Conservation (phyloP, 2,888 invertebrate genomes). For the Ormyrus thymus region DNA sequence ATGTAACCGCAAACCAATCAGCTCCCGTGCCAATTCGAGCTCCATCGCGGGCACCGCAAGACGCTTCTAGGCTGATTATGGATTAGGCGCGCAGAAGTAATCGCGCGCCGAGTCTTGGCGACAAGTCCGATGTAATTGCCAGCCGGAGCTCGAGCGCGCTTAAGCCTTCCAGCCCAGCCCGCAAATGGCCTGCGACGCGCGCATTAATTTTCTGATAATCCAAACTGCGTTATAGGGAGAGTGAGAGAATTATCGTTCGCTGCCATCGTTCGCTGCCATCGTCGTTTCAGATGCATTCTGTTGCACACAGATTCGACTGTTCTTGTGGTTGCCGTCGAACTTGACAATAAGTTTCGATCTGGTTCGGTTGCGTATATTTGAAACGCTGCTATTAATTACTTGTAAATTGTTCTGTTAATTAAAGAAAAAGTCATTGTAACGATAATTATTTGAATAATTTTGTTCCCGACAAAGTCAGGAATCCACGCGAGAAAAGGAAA, state of each 20-base stretch:
- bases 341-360: too few relatives aligned
- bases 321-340: too few relatives aligned
- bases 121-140: slow-evolving; percentile 30
- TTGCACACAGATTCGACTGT: too few relatives aligned
- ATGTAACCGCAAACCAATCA: slow-evolving; percentile 74
- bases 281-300: too few relatives aligned
- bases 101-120: slow-evolving; percentile 14
- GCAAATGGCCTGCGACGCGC: slow-evolving; percentile 11
- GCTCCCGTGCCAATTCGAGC: slow-evolving; percentile 64
- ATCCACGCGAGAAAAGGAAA: too few relatives aligned
- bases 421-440: too few relatives aligned
- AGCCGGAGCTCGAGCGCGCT: background rate
- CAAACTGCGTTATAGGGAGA: background rate
- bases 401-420: too few relatives aligned
- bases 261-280: too few relatives aligned
- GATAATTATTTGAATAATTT: too few relatives aligned
- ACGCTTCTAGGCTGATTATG: slow-evolving; percentile 66
- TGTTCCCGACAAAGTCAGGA: too few relatives aligned
- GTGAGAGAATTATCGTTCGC: slow-evolving; percentile 13
- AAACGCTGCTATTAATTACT: too few relatives aligned
- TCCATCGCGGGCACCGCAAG: slow-evolving; percentile 66
- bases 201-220: slow-evolving; percentile 52
- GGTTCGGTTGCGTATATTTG: too few relatives aligned
- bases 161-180: slow-evolving; percentile 21
- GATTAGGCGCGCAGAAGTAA: slow-evolving; percentile 57